Base-by-base conservation (phyloP, 2,113 vertebrate species). In the Tachysurus fulvidraco region DNA sequence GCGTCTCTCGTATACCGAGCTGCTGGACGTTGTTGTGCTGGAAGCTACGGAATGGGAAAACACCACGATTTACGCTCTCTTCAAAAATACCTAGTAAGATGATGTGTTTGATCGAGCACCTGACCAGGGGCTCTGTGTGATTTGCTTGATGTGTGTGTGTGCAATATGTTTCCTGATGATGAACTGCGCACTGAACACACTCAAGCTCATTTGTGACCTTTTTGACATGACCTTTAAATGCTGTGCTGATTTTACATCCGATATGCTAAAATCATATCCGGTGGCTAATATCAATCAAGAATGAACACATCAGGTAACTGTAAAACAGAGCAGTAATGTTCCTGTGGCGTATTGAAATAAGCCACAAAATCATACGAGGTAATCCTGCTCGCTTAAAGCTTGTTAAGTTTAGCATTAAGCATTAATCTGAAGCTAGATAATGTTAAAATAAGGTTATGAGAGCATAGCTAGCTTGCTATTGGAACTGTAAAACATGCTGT, bases 31-130 rank as follows among this genome's bases (percentile, higher is more conserved):
- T 46, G 84, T 86, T 1, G 82, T 88, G 16, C 84, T 94, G 14
- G 41, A 88, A 2, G 83, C 71, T 25, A 41, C 90, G 0, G 50
- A 1, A 3, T 93, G 93, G 93, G 21, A 88, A 30, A 86, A 92
- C 7, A 91, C 91, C 59, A 89, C n/a, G 2, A 81, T 95, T 0
- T 95, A 95, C 17, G 93, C 85, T 1, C 95, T 96, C 79, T 96
- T 96, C 90, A 94, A 57, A 81, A 95, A 95, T 60, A 90, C 90
- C 71, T 96, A 94, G 95, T 95, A 91, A n/a, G 90, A 28, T 36
- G 44, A 17, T n/a, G 76, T 23, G 50, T 77, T 9, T 4, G 74
- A 30, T 16, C 23, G 5, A 36, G 4, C 1, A 44, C 36, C 13
- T 77, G 44, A 16, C 1, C 25, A 28, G 74, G 50, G 13, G 19